Percentiles rank a stretch among this genome's conserved stretches.
phyloP scores from a whole-genome alignment of 2,113 vertebrate species.

The Thalassarche chlororhynchos region DNA sequence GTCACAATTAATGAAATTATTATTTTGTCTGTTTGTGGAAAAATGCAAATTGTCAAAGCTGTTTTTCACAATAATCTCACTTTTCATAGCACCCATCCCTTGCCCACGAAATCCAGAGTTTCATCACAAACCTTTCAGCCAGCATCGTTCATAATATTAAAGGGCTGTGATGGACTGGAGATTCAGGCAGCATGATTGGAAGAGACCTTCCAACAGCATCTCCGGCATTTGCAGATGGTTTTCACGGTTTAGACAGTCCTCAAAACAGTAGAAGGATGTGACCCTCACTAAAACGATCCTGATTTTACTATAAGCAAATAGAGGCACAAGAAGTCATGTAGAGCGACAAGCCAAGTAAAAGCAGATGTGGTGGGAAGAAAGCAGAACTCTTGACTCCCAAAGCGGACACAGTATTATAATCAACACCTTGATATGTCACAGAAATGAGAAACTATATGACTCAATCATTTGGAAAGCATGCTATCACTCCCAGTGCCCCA shows the following conservation, averaged over 20 bases:
- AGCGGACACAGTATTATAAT: accelerated
- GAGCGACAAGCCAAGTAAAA: background rate
- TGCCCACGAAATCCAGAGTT: background rate
- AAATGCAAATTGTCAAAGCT: background rate
- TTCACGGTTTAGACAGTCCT: background rate
- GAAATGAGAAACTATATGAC: background rate
- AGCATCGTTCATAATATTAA: accelerated
- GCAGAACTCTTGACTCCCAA: background rate
- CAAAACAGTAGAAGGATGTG: background rate
- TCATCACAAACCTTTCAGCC: background rate
- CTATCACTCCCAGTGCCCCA: background rate
- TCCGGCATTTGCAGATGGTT: background rate
- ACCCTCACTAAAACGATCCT: background rate
- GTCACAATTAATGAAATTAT: background rate
- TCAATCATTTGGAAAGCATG: background rate
- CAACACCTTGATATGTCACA: background rate
- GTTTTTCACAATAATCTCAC: background rate
- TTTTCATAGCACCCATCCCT: background rate
- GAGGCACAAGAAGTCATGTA: background rate
- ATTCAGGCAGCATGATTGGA: background rate
- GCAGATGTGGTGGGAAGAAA: background rate
- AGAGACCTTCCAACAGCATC: background rate
- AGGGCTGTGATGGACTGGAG: background rate
- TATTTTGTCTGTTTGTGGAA: background rate
- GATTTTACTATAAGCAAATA: background rate